Percentiles rank a stretch among this genome's conserved stretches.
Evolutionary conservation across 2,888 invertebrate genomes (phyloP).

Genomic region (Furcula furcula): DNA sequence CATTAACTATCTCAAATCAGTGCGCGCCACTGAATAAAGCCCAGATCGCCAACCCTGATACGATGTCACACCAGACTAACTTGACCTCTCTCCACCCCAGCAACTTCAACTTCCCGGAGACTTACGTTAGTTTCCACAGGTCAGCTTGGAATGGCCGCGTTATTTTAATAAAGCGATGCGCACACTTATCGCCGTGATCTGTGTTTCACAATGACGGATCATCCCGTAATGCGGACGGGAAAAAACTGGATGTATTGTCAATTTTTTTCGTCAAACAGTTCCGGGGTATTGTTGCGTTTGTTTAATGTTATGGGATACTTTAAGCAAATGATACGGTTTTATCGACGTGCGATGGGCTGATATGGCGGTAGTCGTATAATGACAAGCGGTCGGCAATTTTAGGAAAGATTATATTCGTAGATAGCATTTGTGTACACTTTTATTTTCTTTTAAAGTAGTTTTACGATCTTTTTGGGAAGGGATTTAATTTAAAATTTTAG

Average conservation of each 20-base stretch:
- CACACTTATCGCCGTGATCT: conserved; percentile 74
- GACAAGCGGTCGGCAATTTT: conserved; percentile 33
- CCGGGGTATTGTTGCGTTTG: conserved; percentile 70
- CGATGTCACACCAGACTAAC: conserved; percentile 41
- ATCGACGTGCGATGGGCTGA: conserved; percentile 55
- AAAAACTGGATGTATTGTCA: conserved; percentile 60
- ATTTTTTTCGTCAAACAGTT: conserved; percentile 61
- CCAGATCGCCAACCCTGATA: conserved; percentile 64
- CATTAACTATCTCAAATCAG: conserved; percentile 69
- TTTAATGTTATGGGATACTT: conserved; percentile 78
- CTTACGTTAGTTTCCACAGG: conserved; percentile 20
- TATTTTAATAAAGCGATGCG: conserved; percentile 72
- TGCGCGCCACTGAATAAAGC: conserved; percentile 65
- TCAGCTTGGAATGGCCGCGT: conserved; percentile 48
- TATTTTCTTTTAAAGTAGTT: neutral
- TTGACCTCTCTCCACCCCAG: conserved; percentile 40
- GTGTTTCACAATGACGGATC: conserved; percentile 74
- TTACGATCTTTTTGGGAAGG: no score
- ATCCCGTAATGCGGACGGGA: conserved; percentile 73
- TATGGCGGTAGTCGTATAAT: conserved; percentile 32
- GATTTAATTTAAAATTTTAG: no score
- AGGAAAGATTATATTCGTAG: conserved; percentile 29
- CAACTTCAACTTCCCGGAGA: conserved; percentile 7
- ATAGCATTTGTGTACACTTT: conserved; percentile 11
- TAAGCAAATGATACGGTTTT: conserved; percentile 80